A percentile compares a stretch with the other conserved stretches of the same genome.
phyloP scores from a whole-genome alignment of 2,888 invertebrate species.

The Eupithecia vulgata region DNA sequence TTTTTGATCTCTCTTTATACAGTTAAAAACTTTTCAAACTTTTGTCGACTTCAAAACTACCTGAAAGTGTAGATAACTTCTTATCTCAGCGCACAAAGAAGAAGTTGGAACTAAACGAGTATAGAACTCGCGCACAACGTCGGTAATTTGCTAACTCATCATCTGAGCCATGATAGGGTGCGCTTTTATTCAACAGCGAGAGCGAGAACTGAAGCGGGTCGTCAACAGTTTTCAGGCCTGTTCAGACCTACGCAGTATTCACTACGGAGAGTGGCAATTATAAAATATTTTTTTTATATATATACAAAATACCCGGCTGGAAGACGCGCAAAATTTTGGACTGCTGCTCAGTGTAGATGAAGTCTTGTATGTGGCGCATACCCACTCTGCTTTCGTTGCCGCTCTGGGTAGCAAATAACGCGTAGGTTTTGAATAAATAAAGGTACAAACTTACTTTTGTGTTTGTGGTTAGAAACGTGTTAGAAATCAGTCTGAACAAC shows the following conservation, averaged over 20 bases:
- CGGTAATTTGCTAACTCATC: constrained; percentile 32
- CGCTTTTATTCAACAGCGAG: not conserved
- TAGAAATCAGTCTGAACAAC: too few relatives aligned
- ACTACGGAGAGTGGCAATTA: not conserved
- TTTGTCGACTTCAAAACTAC: not conserved
- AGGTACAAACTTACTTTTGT: too few relatives aligned
- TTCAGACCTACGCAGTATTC: not conserved
- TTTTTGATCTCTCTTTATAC: not conserved
- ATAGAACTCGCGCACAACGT: constrained; percentile 29
- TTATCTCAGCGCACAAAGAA: not conserved
- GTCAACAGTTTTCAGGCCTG: not conserved
- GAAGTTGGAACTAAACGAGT: constrained; percentile 25
- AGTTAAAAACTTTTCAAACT: not conserved
- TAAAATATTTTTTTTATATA: too few relatives aligned
- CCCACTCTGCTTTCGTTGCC: too few relatives aligned
- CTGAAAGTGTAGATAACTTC: not conserved
- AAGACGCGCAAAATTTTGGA: too few relatives aligned
- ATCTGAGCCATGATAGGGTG: constrained; percentile 13
- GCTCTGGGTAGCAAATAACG: too few relatives aligned
- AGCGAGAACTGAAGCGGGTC: not conserved
- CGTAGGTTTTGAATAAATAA: too few relatives aligned
- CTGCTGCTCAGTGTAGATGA: too few relatives aligned
- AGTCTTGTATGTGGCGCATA: too few relatives aligned
- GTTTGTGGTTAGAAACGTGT: too few relatives aligned
- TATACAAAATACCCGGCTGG: too few relatives aligned